These are phyloP conservation scores for Drosophila trapezifrons DNA, from an alignment of 1,140 invertebrate genomes.

Conservation along the genomic window DNA sequence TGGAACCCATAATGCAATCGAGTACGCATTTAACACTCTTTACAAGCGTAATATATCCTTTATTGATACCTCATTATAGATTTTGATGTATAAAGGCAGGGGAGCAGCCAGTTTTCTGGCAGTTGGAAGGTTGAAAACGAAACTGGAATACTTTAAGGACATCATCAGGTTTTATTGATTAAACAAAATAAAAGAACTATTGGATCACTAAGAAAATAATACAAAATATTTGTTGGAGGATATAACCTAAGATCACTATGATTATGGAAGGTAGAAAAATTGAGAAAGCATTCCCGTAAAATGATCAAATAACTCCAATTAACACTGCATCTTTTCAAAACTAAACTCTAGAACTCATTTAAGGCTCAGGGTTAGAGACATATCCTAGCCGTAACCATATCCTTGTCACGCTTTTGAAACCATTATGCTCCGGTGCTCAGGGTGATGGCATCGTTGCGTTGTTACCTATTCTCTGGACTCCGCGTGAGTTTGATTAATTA, in stretches of 20 bases:
- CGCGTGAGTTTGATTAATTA: slow-evolving; percentile 79
- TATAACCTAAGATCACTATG: not conserved
- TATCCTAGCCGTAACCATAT: slow-evolving; percentile 47
- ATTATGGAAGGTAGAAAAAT: not conserved
- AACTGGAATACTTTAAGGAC: not conserved
- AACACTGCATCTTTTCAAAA: not conserved
- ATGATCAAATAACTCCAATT: not conserved
- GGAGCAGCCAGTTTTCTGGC: slow-evolving; percentile 3
- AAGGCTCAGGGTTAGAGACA: not conserved
- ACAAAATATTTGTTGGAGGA: not conserved
- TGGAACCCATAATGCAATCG: slow-evolving; percentile 71
- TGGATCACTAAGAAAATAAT: too few species aligned
- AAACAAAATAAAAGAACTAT: not conserved
- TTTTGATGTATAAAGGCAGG: slow-evolving; percentile 14
- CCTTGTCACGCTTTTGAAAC: slow-evolving; percentile 68
- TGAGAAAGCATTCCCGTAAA: not conserved
- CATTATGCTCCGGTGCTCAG: slow-evolving; percentile 18
- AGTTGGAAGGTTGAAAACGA: slow-evolving; percentile 29
- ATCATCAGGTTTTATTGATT: not conserved
- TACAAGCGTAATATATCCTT: slow-evolving; percentile 78
- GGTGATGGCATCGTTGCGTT: slow-evolving; percentile 24
- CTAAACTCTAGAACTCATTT: not conserved
- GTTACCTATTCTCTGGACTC: slow-evolving; percentile 20
- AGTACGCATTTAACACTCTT: slow-evolving; percentile 67
- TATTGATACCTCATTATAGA: slow-evolving; percentile 74